A percentile compares a stretch with the other conserved stretches of the same genome.
phyloP scores from a whole-genome alignment of 1,140 invertebrate species.

The Cyclargus thomasi region DNA sequence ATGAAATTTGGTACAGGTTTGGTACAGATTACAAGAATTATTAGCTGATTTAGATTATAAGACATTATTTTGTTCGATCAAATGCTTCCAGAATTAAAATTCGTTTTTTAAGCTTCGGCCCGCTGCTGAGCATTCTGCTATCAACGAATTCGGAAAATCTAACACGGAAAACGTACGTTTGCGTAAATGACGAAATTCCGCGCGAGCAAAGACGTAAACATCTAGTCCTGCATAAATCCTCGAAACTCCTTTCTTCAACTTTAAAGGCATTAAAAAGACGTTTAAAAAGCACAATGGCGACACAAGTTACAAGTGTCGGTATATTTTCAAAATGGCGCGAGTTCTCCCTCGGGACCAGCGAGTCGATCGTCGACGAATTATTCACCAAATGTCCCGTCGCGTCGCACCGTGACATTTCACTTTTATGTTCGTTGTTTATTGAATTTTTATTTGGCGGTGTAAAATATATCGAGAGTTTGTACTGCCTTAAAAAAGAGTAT shows the following conservation, averaged over 20 bases:
- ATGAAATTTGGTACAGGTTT: too few species aligned
- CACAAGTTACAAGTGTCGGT: neutral
- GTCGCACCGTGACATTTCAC: neutral
- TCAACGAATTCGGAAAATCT: too few species aligned
- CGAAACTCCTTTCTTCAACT: neutral
- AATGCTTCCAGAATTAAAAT: too few species aligned
- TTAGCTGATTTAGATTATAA: too few species aligned
- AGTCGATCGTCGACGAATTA: slow-evolving; percentile 3
- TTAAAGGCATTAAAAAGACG: neutral
- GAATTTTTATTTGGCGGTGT: neutral
- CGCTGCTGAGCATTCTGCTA: too few species aligned
- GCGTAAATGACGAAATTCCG: too few species aligned
- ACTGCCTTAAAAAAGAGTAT: neutral
- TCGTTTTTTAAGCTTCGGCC: too few species aligned
- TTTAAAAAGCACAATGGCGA: neutral
- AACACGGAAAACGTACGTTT: too few species aligned
- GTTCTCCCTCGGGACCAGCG: neutral
- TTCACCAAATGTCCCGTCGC: slow-evolving; percentile 7
- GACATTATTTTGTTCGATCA: too few species aligned
- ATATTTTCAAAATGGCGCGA: neutral
- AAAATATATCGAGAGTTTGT: neutral
- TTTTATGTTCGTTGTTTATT: slow-evolving; percentile 5
- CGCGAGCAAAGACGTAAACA: too few species aligned
- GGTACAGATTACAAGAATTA: too few species aligned
- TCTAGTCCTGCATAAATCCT: too few species aligned